Base-by-base conservation (phyloP, 2,797 vertebrate genomes). In the Alca torda region DNA sequence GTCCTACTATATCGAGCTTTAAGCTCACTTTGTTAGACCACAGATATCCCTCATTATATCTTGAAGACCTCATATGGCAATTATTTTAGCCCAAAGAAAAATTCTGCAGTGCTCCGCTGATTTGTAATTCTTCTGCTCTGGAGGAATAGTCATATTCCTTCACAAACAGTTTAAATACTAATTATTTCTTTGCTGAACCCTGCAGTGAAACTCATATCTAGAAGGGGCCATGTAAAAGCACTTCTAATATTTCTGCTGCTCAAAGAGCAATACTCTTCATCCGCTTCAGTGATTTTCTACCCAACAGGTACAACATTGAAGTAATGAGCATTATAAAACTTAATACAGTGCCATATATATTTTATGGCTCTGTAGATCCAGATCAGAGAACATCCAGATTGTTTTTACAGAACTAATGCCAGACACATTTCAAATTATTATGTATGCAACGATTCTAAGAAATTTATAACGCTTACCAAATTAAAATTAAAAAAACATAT, bases 281-380 rank as follows among this genome's bases (percentile, higher is more conserved):
- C 72, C 7, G 57, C 91, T 94, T 89, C 92, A 90, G 68, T 90
- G 93, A 93, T 93, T 95, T 94, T 85, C 93, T 89, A 94, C 92
- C 91, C 94, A 97, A 95, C 96, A 96, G 95, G 94, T 97, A 96
- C 76, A 95, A 83, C 74, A 81, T 0, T 48, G 85, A 95, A 94
- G 92, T 96, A 96, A 97, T 89, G 93, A 96, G 90, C 68, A 93
- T 87, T 94, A 92, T 97, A 97, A 97, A 97, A 96, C 94, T 96
- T 97, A 96, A 96, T 85, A 95, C 68, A 63, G 77, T 88, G 87
- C 89, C 74, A 60, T 94, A 96, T 95, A 96, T 95, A 96, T 94
- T 97, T 96, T 96, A 97, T 83, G 80, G 89, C 72, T 87, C 61
- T 83, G 72, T 56, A 95, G 95, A 96, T 94, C 86, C 77, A 96